These are phyloP conservation scores for Ectropis crepuscularia DNA, from an alignment of 2,888 invertebrate species.

Conservation along the genomic window DNA sequence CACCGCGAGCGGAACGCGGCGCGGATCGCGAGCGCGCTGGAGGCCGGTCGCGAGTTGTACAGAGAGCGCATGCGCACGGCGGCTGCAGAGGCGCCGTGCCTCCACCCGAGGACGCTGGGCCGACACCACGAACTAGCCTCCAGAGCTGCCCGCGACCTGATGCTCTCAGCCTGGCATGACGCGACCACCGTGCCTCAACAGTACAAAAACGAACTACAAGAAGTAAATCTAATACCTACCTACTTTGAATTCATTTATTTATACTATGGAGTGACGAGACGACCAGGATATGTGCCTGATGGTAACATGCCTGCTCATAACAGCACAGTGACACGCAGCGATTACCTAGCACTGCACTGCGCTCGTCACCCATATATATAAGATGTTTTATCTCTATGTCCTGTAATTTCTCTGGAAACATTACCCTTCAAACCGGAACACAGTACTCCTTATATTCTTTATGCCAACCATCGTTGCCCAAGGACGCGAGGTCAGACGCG, in stretches of 20 bases:
- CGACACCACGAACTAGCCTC: conserved; percentile 5
- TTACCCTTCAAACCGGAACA: too few species aligned
- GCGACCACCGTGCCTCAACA: conserved; percentile 12
- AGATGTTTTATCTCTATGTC: too few species aligned
- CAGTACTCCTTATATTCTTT: too few species aligned
- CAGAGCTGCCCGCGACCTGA: not conserved
- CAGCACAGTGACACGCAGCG: too few species aligned
- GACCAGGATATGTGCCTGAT: too few species aligned
- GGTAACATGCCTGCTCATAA: too few species aligned
- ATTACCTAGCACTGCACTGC: too few species aligned
- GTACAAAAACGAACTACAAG: conserved; percentile 6
- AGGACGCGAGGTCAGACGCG: too few species aligned
- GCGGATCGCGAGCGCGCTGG: conserved; percentile 18
- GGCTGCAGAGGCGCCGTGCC: conserved; percentile 26
- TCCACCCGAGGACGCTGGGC: conserved; percentile 32
- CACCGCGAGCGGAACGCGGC: conserved; percentile 29
- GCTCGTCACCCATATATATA: too few species aligned
- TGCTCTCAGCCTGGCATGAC: conserved; percentile 6
- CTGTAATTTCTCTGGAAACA: too few species aligned
- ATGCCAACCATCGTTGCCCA: too few species aligned
- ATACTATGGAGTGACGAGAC: not conserved
- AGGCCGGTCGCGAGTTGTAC: conserved; percentile 15
- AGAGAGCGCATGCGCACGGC: not conserved
- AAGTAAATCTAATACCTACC: conserved; percentile 12
- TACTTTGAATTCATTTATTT: conserved; percentile 1